Base-by-base conservation (phyloP, 2,113 vertebrate species). In the Trogon melanurus region DNA sequence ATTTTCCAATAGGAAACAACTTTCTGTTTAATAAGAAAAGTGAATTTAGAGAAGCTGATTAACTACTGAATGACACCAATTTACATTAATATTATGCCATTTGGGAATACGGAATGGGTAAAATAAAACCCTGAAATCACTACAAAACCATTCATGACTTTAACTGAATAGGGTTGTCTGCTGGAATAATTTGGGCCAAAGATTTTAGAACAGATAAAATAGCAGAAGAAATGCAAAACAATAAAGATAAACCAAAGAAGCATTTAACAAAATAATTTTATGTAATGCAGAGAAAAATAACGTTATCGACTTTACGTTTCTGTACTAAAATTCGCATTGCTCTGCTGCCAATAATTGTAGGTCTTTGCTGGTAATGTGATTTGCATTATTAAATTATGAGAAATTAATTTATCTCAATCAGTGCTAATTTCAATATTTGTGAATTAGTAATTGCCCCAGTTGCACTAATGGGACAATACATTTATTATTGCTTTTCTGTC, bases 341-440 rank as follows among this genome's bases (percentile, higher is more conserved):
- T 84, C 18, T 53, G 66, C 56, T 64, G 54, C 60, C 32, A 30
- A 57, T 18, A 78, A 73, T 48, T 4, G 9, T 62, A 85, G 65
- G 56, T 93, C 66, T 92, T 86, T 6, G 23, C 69, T 91, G 85
- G 88, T 89, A 25, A 36, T 71, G 91, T 76, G 58, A 93, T 95
- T 93, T 93, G 48, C 95, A 96, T 98, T 97, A 98, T 94, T 97
- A 98, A 98, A 97, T 97, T 54, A 97, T 94, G 95, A 98, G 87
- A 95, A 87, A 96, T 97, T 96, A 62, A 98, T 98, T 97, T 94
- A 91, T 97, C 94, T 98, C 97, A 92, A 96, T 97, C 96, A 96
- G 81, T 92, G 95, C 80, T 97, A 92, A 93, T 97, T 97, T 97
- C 97, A 98, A 96, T 97, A 97, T 98, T 98, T 98, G 97, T 95